phyloP scores from a whole-genome alignment of 2,888 invertebrate species.

The Uropetala carovei region DNA sequence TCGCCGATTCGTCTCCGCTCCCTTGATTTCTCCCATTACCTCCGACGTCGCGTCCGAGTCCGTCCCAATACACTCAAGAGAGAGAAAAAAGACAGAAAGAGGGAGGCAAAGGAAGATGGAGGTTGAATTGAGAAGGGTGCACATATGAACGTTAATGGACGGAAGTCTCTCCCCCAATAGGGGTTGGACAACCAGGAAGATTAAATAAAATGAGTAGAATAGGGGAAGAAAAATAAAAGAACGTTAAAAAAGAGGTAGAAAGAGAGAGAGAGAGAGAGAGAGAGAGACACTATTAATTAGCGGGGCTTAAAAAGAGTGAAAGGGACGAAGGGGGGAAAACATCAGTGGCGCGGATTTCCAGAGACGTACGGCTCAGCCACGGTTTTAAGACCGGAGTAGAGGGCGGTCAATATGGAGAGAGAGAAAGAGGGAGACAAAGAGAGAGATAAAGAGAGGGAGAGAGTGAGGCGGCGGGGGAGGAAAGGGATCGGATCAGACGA shows the following conservation, averaged over 20 bases:
- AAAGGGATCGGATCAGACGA: neutral
- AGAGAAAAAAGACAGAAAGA: no score
- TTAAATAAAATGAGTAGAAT: neutral
- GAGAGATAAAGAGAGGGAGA: neutral
- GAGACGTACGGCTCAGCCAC: neutral
- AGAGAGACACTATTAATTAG: neutral
- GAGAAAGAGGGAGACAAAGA: neutral
- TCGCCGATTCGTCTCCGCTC: no score
- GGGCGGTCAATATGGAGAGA: neutral
- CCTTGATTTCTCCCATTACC: no score
- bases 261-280: neutral
- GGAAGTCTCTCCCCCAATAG: neutral
- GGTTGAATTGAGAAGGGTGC: neutral
- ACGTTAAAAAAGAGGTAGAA: neutral
- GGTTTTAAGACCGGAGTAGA: neutral
- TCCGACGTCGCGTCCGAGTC: no score
- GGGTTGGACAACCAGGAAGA: no score
- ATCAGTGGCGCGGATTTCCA: neutral
- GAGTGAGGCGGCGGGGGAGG: neutral
- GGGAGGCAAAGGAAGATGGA: neutral
- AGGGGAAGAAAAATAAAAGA: neutral
- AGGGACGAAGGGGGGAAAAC: neutral
- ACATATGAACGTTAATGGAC: neutral
- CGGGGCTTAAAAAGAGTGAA: neutral
- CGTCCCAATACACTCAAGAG: no score